A percentile compares a stretch with the other conserved stretches of the same genome.
Evolutionary conservation across 2,888 invertebrate genomes (phyloP).

Genomic region (Erebia epiphron): DNA sequence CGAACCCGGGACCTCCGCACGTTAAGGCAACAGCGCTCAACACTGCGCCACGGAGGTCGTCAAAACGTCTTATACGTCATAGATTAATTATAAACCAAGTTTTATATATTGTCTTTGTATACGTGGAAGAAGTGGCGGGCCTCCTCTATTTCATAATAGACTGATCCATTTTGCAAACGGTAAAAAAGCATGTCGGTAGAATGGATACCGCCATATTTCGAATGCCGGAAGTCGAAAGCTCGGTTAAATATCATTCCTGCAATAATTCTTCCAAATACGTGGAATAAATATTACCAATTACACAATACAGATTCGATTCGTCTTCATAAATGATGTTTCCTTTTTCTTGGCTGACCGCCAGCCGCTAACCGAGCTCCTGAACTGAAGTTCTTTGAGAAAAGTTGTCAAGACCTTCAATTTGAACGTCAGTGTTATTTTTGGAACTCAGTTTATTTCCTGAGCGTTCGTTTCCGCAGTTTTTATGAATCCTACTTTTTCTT

Average conservation of each 20-base stretch:
- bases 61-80: no score
- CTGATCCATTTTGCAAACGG: no score
- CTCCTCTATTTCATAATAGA: no score
- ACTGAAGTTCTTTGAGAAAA: slow-evolving; percentile 17
- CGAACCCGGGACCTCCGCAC: no score
- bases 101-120: no score
- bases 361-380: slow-evolving; percentile 11
- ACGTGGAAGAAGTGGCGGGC: no score
- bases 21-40: no score
- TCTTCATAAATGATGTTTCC: slow-evolving; percentile 6
- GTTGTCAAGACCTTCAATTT: slow-evolving; percentile 16
- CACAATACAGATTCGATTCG: background rate
- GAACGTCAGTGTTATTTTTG: slow-evolving; percentile 14
- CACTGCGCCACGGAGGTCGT: no score
- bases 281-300: slow-evolving; percentile 14
- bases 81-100: no score
- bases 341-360: slow-evolving; percentile 13
- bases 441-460: slow-evolving; percentile 13
- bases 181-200: no score
- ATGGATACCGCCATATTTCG: background rate
- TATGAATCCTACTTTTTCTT: background rate
- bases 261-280: slow-evolving; percentile 14
- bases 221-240: slow-evolving; percentile 1
- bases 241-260: background rate
- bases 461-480: background rate